Percentiles rank a stretch among this genome's conserved stretches.
phyloP scores from a whole-genome alignment of 2,113 vertebrate genomes.

The Saguinus imperator region DNA sequence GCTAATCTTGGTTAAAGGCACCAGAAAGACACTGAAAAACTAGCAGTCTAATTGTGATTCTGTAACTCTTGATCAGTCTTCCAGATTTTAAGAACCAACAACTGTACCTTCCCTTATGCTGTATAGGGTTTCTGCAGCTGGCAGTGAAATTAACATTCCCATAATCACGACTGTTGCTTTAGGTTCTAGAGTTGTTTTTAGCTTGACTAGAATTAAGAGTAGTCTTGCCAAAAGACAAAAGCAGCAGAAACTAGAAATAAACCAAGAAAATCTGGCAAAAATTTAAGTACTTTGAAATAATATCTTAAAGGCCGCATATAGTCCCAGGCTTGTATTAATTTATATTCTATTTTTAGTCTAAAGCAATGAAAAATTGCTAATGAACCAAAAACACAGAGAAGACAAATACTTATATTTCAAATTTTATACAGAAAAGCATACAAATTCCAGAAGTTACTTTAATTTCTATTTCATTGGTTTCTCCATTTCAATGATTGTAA shows the following conservation, averaged over 20 bases:
- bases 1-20: conserved; percentile 36
- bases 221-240: conserved; percentile 46
- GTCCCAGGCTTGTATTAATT: conserved; percentile 5
- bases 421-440: neutral
- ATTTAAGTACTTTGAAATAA: conserved; percentile 55
- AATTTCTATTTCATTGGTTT: conserved; percentile 11
- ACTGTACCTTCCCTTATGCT: conserved; percentile 35
- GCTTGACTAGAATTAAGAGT: conserved; percentile 57
- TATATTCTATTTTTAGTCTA: conserved; percentile 36
- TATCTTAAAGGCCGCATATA: conserved; percentile 21
- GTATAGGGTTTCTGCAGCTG: conserved; percentile 41
- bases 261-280: conserved; percentile 36
- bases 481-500: neutral
- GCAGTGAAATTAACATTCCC: conserved; percentile 33
- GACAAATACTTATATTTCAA: conserved; percentile 34
- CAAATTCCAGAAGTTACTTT: conserved; percentile 30
- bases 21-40: conserved; percentile 15
- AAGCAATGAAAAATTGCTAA: conserved; percentile 37
- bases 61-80: conserved; percentile 33
- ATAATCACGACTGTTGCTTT: conserved; percentile 15
- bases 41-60: neutral
- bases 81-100: conserved; percentile 27
- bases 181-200: conserved; percentile 59
- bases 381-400: conserved; percentile 29
- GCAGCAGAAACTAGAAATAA: conserved; percentile 67